Evolutionary conservation across 2,888 invertebrate species (phyloP), one percentile per base, ranked within the genome.

Genomic region (Drosophila diplacantha): DNA sequence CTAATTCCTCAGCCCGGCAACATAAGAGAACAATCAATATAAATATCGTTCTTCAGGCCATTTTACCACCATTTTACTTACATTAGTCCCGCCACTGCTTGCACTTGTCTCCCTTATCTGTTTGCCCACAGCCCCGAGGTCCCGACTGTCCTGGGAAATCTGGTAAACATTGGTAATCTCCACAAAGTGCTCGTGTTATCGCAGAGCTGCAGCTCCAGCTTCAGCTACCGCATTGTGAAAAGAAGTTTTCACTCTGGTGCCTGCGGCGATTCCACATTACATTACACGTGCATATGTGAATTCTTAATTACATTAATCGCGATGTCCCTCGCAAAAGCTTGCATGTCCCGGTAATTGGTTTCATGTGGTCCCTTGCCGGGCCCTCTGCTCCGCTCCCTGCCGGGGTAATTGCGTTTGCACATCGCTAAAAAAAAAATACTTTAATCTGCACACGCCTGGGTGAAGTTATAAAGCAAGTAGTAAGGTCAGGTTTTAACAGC

Each of bases 271-370:
- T 44, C 22, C 35, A 44, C 35, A 55, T 58, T 24, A 55, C 55
- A 58, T 54, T n/a, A 37, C 35, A 43, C 16, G 56, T 37, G 22
- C 43, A 56, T 55, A 62, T 56, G 24, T 59, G 38, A 72, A 68
- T 68, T 56, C 69, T 69, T 65, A 69, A 68, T 69, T 73, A 65
- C 47, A 71, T 75, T 75, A 73, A 75, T 78, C 56, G 67, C 44
- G 49, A 29, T 49, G 58, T 55, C 55, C 55, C 57, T 46, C 56
- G 44, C 51, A 32, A 31, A 16, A 26, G 31, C 39, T 53, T 46
- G 50, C 53, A 67, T 62, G 57, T 67, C 59, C 58, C 55, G 65
- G 66, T 47, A 63, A 61, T 54, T 55, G 38, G 14, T 47, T 32
- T 22, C 20, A 32, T 47, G 47, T 47, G 20, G 31, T 20, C 20